Conservation (phyloP, 2,113 vertebrate species). For the Myotis yumanensis region DNA sequence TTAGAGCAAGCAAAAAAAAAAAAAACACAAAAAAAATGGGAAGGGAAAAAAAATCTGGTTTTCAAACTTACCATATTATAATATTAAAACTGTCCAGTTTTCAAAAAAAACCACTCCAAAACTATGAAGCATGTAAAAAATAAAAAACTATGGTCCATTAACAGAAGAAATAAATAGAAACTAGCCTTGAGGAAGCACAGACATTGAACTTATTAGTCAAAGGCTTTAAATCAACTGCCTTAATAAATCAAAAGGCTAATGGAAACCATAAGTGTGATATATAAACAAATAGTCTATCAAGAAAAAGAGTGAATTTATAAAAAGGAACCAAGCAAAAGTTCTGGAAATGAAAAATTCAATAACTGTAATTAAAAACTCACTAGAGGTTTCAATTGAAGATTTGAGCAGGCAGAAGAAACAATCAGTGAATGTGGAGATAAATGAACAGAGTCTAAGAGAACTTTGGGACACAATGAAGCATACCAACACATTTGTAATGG, state of each 20-base stretch:
- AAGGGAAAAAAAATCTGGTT: neutral
- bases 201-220: neutral
- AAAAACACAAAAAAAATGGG: neutral
- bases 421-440: neutral
- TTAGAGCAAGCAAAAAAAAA: neutral
- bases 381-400: neutral
- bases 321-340: neutral
- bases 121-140: neutral
- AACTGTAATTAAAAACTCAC: neutral
- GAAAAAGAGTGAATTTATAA: neutral
- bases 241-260: conserved; percentile 3
- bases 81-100: neutral
- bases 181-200: neutral
- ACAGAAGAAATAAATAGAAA: conserved; percentile 11
- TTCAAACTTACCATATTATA: neutral
- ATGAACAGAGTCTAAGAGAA: neutral
- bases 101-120: neutral
- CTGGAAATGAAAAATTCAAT: neutral
- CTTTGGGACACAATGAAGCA: neutral
- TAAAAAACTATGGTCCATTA: neutral
- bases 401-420: neutral
- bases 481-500: neutral
- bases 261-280: neutral
- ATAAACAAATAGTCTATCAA: neutral
- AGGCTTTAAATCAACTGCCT: conserved; percentile 1